Conservation (phyloP, 2,797 vertebrate genomes). For the Parauchenoglanis punctatus region DNA sequence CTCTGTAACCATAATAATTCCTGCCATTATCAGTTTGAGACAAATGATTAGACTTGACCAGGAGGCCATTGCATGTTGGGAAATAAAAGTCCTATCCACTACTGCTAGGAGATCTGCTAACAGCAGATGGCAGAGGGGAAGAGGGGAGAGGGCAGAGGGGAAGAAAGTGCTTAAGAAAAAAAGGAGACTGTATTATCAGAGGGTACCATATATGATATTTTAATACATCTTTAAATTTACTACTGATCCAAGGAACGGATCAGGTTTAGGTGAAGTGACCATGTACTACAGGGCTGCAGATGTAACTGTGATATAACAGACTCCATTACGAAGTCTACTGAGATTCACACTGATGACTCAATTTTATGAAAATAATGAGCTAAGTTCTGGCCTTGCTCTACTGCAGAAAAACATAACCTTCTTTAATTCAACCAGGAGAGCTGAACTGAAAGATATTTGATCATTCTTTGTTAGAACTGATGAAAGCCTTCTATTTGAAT, state of each 20-base stretch:
- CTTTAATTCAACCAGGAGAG: background rate
- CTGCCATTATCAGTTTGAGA: conserved; percentile 23
- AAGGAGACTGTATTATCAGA: background rate
- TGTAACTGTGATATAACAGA: background rate
- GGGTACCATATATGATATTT: background rate
- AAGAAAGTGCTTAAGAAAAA: background rate
- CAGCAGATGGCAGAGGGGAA: background rate
- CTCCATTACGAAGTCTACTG: background rate
- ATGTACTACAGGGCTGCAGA: background rate
- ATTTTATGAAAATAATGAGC: background rate
- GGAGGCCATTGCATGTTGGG: conserved; percentile 15
- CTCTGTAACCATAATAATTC: conserved; percentile 1
- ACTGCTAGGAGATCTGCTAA: conserved; percentile 33
- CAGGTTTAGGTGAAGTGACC: background rate
- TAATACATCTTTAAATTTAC: background rate
- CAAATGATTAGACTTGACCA: conserved; percentile 38
- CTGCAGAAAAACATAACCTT: background rate
- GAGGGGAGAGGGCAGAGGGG: background rate
- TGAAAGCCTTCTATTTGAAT: background rate
- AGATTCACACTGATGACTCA: conserved; percentile 25
- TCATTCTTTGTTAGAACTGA: background rate
- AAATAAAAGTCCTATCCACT: conserved; percentile 38
- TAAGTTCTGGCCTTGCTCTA: background rate
- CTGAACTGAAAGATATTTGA: background rate
- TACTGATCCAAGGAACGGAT: background rate